Evolutionary conservation across 1,140 invertebrate species (phyloP).

Genomic region (Holcopasites calliopsidis): DNA sequence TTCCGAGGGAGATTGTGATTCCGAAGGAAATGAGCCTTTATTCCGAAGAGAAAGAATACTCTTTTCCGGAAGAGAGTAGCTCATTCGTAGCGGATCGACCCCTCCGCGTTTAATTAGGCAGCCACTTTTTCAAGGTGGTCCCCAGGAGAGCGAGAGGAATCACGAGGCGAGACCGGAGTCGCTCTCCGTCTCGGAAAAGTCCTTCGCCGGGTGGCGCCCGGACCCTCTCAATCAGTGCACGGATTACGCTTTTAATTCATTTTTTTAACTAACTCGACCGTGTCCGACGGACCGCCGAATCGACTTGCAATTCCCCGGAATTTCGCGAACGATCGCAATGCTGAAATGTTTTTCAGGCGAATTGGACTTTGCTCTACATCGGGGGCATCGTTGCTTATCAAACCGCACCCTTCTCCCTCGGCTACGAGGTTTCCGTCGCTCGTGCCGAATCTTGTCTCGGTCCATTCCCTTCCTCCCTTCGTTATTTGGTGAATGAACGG

Average conservation of each 20-base stretch:
- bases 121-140: conserved; percentile 68
- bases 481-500: conserved; percentile 72
- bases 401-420: conserved; percentile 28
- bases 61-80: conserved; percentile 56
- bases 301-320: conserved; percentile 33
- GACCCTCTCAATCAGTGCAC: conserved; percentile 71
- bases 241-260: conserved; percentile 78
- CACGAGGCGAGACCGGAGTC: conserved; percentile 71
- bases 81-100: conserved; percentile 61
- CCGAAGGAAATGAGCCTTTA: conserved; percentile 31
- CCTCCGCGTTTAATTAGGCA: conserved; percentile 77
- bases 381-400: conserved; percentile 74
- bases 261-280: conserved; percentile 70
- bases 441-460: conserved; percentile 57
- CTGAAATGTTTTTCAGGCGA: conserved; percentile 7
- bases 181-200: conserved; percentile 61
- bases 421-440: conserved; percentile 23
- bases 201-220: conserved; percentile 30
- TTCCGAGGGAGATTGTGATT: conserved; percentile 48
- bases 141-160: conserved; percentile 72
- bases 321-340: background rate
- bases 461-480: conserved; percentile 21
- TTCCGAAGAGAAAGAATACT: conserved; percentile 41
- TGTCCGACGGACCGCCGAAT: conserved; percentile 17
- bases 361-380: conserved; percentile 4